Evolutionary conservation across 1,140 invertebrate genomes (phyloP).

Genomic region (Aphis craccivora): DNA sequence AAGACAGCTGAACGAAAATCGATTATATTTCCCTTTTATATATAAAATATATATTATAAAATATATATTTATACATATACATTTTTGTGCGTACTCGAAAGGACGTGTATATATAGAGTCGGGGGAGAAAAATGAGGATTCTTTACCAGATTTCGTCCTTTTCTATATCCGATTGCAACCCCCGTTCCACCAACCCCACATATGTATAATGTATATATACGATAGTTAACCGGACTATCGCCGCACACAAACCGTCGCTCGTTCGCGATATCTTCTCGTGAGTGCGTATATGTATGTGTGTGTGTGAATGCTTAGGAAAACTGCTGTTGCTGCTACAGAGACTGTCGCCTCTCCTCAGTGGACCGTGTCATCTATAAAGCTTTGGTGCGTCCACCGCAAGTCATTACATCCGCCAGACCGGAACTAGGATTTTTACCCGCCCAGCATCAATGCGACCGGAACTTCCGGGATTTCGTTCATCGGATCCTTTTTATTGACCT

Average conservation of each 20-base stretch:
- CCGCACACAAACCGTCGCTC: background rate
- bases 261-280: background rate
- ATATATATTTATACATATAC: too few species aligned
- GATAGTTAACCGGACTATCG: background rate
- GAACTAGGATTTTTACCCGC: slow-evolving; percentile 55
- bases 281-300: background rate
- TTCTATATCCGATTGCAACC: background rate
- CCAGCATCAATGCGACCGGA: slow-evolving; percentile 43
- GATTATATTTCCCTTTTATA: slow-evolving; percentile 23
- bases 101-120: background rate
- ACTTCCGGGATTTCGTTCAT: slow-evolving; percentile 55
- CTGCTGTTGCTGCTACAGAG: background rate
- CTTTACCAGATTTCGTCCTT: background rate
- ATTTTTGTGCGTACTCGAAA: background rate
- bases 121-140: background rate
- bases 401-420: slow-evolving; percentile 49
- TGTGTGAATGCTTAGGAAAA: background rate
- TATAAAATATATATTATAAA: too few species aligned
- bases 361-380: slow-evolving; percentile 56
- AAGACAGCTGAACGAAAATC: slow-evolving; percentile 34
- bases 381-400: slow-evolving; percentile 52
- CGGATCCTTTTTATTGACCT: slow-evolving; percentile 50
- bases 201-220: background rate
- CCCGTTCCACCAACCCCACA: background rate
- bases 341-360: slow-evolving; percentile 36